Conservation (phyloP, 2,113 vertebrate genomes). For the Amblyornis subalaris region DNA sequence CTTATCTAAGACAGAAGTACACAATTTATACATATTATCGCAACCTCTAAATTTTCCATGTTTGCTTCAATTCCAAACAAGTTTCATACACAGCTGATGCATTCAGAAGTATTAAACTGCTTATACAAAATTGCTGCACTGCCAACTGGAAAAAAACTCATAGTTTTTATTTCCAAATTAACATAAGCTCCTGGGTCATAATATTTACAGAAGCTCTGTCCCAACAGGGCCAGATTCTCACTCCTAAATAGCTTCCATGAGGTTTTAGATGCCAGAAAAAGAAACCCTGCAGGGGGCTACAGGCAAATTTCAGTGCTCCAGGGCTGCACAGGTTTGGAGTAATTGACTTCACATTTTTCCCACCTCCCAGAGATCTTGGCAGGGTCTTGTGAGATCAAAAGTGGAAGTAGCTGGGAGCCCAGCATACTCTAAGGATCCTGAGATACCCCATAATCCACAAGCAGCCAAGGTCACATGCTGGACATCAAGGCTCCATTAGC, state of each 20-base stretch:
- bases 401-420: background rate
- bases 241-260: background rate
- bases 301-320: background rate
- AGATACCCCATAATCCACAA: background rate
- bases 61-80: background rate
- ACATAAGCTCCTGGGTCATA: background rate
- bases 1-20: background rate
- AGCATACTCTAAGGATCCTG: background rate
- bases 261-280: background rate
- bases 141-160: background rate
- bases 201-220: slow-evolving; percentile 36
- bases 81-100: background rate
- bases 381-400: background rate
- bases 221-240: background rate
- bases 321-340: background rate
- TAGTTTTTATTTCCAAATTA: slow-evolving; percentile 1
- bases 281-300: background rate
- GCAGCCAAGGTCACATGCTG: background rate
- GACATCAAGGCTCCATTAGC: background rate
- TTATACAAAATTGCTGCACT: background rate
- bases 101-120: background rate
- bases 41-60: background rate
- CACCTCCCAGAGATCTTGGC: background rate
- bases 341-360: background rate
- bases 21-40: background rate